Evolutionary conservation across 1,140 invertebrate genomes (phyloP).

Genomic region (Galendromus occidentalis): DNA sequence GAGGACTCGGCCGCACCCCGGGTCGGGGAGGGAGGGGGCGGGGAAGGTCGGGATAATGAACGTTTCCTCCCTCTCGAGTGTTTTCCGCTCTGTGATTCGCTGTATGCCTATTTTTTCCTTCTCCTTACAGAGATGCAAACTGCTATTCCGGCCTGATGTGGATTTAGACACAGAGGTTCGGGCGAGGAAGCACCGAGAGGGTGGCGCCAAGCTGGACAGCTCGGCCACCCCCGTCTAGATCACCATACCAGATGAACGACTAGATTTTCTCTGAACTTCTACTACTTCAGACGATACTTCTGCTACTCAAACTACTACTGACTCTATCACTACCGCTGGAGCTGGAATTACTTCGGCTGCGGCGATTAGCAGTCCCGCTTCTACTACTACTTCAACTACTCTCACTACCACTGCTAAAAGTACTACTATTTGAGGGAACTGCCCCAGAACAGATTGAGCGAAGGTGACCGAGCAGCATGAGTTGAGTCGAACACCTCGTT

Average conservation of each 20-base stretch:
- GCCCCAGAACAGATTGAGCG: too few species aligned
- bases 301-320: background rate
- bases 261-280: background rate
- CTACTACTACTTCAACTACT: background rate
- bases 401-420: background rate
- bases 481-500: too few species aligned
- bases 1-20: too few species aligned
- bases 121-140: slow-evolving; percentile 6
- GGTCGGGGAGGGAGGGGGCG: too few species aligned
- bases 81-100: too few species aligned
- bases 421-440: too few species aligned
- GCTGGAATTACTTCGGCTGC: background rate
- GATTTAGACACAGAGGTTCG: slow-evolving; percentile 6
- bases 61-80: too few species aligned
- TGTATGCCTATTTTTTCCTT: too few species aligned
- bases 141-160: slow-evolving; percentile 2
- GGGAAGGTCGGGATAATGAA: too few species aligned
- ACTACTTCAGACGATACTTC: background rate
- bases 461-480: too few species aligned
- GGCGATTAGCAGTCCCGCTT: background rate
- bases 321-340: background rate
- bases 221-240: slow-evolving; percentile 7
- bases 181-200: slow-evolving; percentile 11
- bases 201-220: slow-evolving; percentile 7
- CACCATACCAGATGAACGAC: background rate